phyloP scores from a whole-genome alignment of 2,113 vertebrate species.

The Lipophrys pholis region DNA sequence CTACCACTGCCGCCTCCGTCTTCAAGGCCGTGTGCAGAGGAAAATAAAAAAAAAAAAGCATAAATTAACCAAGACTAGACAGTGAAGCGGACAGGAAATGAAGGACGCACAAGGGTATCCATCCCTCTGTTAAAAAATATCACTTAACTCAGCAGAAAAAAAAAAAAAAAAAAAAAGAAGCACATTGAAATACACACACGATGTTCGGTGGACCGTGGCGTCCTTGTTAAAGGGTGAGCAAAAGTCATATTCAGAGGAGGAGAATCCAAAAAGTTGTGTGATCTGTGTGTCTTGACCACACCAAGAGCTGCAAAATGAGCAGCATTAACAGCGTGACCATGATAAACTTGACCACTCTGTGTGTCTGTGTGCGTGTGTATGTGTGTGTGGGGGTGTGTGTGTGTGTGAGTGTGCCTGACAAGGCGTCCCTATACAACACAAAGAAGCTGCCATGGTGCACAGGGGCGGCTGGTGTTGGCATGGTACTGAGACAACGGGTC shows the following conservation, averaged over 20 bases:
- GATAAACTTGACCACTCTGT: constrained; percentile 7
- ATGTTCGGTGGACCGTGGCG: constrained; percentile 4
- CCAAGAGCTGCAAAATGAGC: background rate
- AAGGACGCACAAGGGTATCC: constrained; percentile 13
- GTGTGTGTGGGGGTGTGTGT: constrained; percentile 6
- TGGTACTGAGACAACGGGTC: constrained; percentile 57
- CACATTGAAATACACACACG: background rate
- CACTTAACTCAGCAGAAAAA: background rate
- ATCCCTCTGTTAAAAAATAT: background rate
- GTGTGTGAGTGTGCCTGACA: constrained; percentile 31
- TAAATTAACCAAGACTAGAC: background rate
- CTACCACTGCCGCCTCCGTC: constrained; percentile 5
- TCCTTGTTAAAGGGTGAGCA: constrained; percentile 14
- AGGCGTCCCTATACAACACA: constrained; percentile 56
- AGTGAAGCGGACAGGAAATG: background rate
- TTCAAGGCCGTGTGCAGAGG: background rate
- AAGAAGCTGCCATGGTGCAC: constrained; percentile 60
- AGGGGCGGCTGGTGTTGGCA: constrained; percentile 64
- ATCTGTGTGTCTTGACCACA: constrained; percentile 1
- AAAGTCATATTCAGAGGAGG: background rate
- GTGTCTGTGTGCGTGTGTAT: constrained; percentile 8
- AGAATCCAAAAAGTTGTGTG: background rate
- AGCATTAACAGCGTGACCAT: constrained; percentile 7
- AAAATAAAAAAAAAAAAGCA: background rate
- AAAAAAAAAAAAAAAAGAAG: background rate